These are phyloP conservation scores for Bruchidius siliquastri DNA, from an alignment of 2,888 invertebrate species.

Conservation along the genomic window DNA sequence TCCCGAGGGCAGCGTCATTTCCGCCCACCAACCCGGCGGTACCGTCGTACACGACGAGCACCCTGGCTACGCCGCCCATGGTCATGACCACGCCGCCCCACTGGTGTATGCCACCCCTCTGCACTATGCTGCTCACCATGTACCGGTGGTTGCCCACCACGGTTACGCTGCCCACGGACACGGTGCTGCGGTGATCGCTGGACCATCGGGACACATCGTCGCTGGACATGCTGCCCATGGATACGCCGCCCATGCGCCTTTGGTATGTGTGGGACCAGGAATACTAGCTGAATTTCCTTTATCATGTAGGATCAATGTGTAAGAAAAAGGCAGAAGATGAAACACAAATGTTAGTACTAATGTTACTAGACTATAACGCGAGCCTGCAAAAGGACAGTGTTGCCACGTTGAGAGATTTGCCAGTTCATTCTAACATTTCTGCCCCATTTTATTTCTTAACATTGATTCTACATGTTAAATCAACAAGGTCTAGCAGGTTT, in stretches of 20 bases:
- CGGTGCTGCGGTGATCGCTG: neutral
- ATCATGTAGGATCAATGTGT: too few relatives aligned
- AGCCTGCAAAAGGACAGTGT: too few relatives aligned
- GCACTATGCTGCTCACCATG: conserved; percentile 3
- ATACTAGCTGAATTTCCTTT: too few relatives aligned
- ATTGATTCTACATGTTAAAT: too few relatives aligned
- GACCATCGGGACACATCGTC: neutral
- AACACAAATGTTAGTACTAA: too few relatives aligned
- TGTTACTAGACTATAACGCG: too few relatives aligned
- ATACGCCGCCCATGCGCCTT: neutral
- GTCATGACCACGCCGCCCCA: conserved; percentile 11
- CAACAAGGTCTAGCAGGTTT: too few relatives aligned
- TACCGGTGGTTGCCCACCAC: neutral
- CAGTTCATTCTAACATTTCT: too few relatives aligned
- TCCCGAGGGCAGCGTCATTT: conserved; percentile 34
- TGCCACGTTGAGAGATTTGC: too few relatives aligned
- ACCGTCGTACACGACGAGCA: conserved; percentile 21
- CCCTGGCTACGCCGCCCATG: conserved; percentile 17
- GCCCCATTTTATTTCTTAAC: too few relatives aligned
- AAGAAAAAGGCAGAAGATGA: too few relatives aligned
- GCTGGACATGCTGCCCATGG: neutral
- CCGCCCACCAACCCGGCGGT: conserved; percentile 24
- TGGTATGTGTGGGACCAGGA: neutral
- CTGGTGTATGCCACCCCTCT: conserved; percentile 15
- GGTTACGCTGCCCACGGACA: neutral